A percentile compares a stretch with the other conserved stretches of the same genome.
Evolutionary conservation across 2,797 vertebrate genomes (phyloP).

Genomic region (Pteropus rufus): DNA sequence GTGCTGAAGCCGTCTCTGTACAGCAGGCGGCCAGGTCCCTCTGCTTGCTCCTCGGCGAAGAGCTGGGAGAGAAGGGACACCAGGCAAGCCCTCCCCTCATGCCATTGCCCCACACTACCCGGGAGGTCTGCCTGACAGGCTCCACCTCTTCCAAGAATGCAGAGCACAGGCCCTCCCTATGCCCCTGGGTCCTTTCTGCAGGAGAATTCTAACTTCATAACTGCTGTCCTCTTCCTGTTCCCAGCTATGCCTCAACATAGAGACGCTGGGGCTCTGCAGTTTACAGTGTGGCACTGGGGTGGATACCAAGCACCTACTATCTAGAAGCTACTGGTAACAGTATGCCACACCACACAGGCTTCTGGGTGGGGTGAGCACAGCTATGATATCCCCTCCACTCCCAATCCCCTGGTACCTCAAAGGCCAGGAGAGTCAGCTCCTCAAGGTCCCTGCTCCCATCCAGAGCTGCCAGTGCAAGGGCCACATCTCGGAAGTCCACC

Average conservation of each 20-base stretch:
- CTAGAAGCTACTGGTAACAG: not conserved
- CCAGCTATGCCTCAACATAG: not conserved
- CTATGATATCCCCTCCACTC: fast-evolving
- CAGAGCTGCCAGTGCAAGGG: constrained; percentile 83
- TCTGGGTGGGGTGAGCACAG: not conserved
- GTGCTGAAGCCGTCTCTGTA: constrained; percentile 82
- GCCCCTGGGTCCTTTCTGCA: not conserved
- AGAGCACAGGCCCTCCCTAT: not conserved
- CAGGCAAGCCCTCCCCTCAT: not conserved
- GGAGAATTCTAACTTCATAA: not conserved
- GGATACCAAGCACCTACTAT: not conserved
- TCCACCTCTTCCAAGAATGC: not conserved
- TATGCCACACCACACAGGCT: not conserved
- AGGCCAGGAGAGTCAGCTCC: constrained; percentile 85
- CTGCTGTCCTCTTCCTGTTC: not conserved
- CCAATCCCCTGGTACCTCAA: constrained; percentile 74
- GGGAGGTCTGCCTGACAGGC: not conserved
- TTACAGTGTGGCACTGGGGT: not conserved
- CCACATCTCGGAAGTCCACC: constrained; percentile 87
- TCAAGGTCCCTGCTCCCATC: constrained; percentile 81
- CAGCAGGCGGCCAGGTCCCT: constrained; percentile 70
- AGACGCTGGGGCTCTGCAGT: not conserved
- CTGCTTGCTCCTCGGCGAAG: constrained; percentile 69
- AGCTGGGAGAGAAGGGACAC: constrained; percentile 42
- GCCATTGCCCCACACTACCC: not conserved